Conservation (phyloP, 1,140 invertebrate genomes). For the Notospermus geniculatus region DNA sequence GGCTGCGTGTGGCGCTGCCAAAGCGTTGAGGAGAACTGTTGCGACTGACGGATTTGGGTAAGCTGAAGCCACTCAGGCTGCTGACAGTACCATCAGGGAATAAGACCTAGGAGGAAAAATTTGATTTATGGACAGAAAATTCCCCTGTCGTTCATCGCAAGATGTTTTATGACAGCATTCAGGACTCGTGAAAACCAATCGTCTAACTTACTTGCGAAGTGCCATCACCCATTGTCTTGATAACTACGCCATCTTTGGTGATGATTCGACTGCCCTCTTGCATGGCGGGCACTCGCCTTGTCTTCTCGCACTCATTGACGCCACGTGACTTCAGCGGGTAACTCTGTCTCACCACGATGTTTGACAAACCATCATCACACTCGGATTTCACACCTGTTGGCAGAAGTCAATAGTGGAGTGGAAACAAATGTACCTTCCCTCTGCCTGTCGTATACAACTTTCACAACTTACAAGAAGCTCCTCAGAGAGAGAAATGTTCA, state of each 20-base stretch:
- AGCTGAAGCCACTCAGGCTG: conserved; percentile 30
- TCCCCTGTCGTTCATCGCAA: too few relatives aligned
- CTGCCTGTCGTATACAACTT: too few relatives aligned
- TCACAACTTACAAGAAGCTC: too few relatives aligned
- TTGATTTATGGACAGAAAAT: too few relatives aligned
- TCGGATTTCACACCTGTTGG: conserved; percentile 37
- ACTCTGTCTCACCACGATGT: conserved; percentile 47
- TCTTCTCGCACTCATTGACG: conserved; percentile 42
- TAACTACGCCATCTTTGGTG: conserved; percentile 50
- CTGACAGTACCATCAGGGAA: conserved; percentile 52
- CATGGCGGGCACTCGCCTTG: conserved; percentile 36
- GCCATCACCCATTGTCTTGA: conserved; percentile 52
- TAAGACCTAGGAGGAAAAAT: conserved; percentile 33
- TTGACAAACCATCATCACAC: conserved; percentile 34
- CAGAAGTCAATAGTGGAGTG: background rate
- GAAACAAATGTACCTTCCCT: too few relatives aligned
- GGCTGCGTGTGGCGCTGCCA: conserved; percentile 30
- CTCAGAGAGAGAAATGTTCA: too few relatives aligned
- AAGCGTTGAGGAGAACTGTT: conserved; percentile 27
- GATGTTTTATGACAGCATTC: too few relatives aligned
- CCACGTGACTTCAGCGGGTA: conserved; percentile 51
- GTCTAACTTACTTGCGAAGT: conserved; percentile 25
- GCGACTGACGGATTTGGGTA: conserved; percentile 26
- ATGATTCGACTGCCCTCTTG: conserved; percentile 46
- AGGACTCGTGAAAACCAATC: too few relatives aligned